Evolutionary conservation across 2,888 invertebrate species (phyloP), one percentile per base, ranked within the genome.

Genomic region (Sturmia bella): DNA sequence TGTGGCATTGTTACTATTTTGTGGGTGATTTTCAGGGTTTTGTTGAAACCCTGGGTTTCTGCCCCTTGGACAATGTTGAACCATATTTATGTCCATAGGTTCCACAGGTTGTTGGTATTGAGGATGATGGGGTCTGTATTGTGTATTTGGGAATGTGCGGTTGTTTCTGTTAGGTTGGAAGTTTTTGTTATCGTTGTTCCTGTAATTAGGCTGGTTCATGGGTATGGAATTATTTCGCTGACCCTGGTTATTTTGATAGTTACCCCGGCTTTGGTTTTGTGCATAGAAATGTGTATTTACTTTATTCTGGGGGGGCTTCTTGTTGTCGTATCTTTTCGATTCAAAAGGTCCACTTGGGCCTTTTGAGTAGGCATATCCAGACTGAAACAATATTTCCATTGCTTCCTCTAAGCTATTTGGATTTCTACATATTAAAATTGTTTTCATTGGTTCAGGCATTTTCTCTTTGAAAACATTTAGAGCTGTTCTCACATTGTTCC

Each of bases 11-110:
- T 37, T n/a, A n/a, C n/a, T n/a, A n/a, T 15, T 56, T 11, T 17
- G 11, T 3, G 17, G 32, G 7, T 15, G 17, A 37, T 15, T 27
- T 11, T 7, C 17, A 17, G n/a, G n/a, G 15, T 32, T 17, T 37
- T 17, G 9, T 9, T 37, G 15, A 37, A 12, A 12, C 5, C 3
- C 12, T 52, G n/a, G 13, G 17, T 12, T 9, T 9, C 17, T n/a
- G 12, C 4, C 13, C 17, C 37, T 37, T 37, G 12, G 17, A 3
- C 12, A 32, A 5, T 6, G n/a, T 63, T 17, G 27, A 17, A 63
- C 3, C 17, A 63, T 27, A n/a, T 63, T 63, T 4, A 63, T 15
- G 1, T 48, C 63, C 63, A 63, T 63, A 0, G 63, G 45, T 45
- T 63, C 63, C 4, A 6, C 15, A 61, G 21, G 41, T 19, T 3